Evolutionary conservation across 2,113 vertebrate species (phyloP).

Genomic region (Electrona antarctica): DNA sequence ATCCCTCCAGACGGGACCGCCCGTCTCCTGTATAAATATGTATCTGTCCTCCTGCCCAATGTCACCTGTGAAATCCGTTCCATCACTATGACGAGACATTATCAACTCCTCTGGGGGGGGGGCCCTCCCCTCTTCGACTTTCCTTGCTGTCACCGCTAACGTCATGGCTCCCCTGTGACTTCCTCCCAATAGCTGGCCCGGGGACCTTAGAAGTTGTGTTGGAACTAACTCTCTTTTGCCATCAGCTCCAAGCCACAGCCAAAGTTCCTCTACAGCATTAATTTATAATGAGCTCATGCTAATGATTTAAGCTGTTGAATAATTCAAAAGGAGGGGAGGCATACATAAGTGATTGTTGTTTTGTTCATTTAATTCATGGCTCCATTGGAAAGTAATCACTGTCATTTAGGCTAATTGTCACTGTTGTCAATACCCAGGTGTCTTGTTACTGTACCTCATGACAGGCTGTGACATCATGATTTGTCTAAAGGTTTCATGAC

Average conservation of each 20-base stretch:
- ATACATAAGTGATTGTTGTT: too few relatives aligned
- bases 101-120: too few relatives aligned
- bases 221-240: conserved; percentile 27
- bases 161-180: neutral
- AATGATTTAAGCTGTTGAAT: conserved; percentile 66
- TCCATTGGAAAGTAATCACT: conserved; percentile 64
- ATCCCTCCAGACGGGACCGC: too few relatives aligned
- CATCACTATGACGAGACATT: too few relatives aligned
- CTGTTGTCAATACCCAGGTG: conserved; percentile 53
- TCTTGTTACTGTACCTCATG: conserved; percentile 53
- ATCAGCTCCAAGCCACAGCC: conserved; percentile 44
- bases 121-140: too few relatives aligned
- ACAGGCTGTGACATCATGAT: conserved; percentile 53
- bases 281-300: conserved; percentile 68
- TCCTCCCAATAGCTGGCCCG: neutral
- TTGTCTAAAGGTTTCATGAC: conserved; percentile 12
- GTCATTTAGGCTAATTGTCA: conserved; percentile 70
- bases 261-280: conserved; percentile 42
- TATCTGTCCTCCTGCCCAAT: too few relatives aligned
- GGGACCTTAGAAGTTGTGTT: neutral
- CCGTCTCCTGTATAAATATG: too few relatives aligned
- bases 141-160: conserved; percentile 43
- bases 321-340: conserved; percentile 7
- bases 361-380: too few relatives aligned
- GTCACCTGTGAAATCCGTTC: too few relatives aligned